Base-by-base conservation (phyloP, 2,888 invertebrate species). In the Platycnemis pennipes region DNA sequence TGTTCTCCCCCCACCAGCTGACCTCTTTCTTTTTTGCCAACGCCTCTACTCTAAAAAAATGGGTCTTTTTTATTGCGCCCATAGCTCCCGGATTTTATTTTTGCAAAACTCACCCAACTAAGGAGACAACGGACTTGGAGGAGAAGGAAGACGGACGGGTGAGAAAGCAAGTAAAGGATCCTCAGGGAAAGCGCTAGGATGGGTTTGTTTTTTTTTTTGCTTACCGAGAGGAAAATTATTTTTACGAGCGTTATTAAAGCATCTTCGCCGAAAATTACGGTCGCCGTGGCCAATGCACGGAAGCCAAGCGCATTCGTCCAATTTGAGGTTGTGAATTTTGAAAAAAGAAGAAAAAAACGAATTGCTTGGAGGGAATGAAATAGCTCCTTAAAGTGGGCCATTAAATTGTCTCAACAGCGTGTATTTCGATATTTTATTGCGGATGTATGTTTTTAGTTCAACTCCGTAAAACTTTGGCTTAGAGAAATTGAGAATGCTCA, bases 221-320 rank as follows among this genome's bases (percentile, higher is more conserved):
- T 63, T 63, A 11, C 5, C 31, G 31, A 11, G 77, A 16, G 77
- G 77, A 37, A 3, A 26, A 37, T 77, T 37, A 37, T 11, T 77
- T 77, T 77, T 77, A 77, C 77, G 77, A 77, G 31, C 77, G 77
- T 77, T 77, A 77, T 77, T 77, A 77, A 77, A 77, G 26, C 77
- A 77, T 77, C 37, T 26, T 77, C 77, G 31, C 4, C 37, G 37
- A 37, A 77, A 77, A 77, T 77, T 77, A 37, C 77, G 77, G 77
- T 77, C 31, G 77, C n/a, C 77, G 37, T 77, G 37, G 77, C 37
- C 16, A 77, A 16, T 77, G 13, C 31, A 26, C 37, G 37, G 63
- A 26, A 77, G 77, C 37, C 31, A 11, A 77, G 77, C 37, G 77
- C 77, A 31, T 8, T 8, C 77, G 13, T 37, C 37, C 77, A 77